A percentile compares a stretch with the other conserved stretches of the same genome.
These are phyloP conservation scores for Thera obeliscata DNA, from an alignment of 2,888 invertebrate species.

Conservation along the genomic window DNA sequence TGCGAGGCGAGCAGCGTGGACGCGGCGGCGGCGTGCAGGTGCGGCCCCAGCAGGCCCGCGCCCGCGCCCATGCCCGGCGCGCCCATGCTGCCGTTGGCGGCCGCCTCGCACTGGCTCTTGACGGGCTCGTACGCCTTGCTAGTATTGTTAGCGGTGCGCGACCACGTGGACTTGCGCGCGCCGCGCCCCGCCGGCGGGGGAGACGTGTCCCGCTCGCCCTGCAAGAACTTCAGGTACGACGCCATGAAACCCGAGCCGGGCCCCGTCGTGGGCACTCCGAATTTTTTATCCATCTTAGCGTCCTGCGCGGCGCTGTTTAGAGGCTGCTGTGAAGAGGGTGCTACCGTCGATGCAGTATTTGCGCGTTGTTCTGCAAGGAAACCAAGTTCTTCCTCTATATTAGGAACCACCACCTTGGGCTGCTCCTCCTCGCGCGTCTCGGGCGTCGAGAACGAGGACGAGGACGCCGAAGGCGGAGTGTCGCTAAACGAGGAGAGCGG, in stretches of 20 bases:
- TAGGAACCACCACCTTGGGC: slow-evolving; percentile 94
- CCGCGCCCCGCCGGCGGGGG: slow-evolving; percentile 89
- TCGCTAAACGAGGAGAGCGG: slow-evolving; percentile 85
- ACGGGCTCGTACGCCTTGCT: slow-evolving; percentile 70
- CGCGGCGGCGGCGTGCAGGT: slow-evolving; percentile 67
- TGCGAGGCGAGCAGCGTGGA: slow-evolving; percentile 65
- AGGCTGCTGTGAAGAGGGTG: slow-evolving; percentile 81
- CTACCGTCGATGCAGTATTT: slow-evolving; percentile 80
- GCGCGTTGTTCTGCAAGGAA: slow-evolving; percentile 88
- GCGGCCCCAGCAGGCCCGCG: slow-evolving; percentile 68
- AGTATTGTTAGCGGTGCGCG: slow-evolving; percentile 76
- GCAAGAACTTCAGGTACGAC: slow-evolving; percentile 93
- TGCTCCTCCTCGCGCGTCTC: slow-evolving; percentile 87
- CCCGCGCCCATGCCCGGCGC: slow-evolving; percentile 66
- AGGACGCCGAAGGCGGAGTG: slow-evolving; percentile 84
- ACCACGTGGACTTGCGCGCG: slow-evolving; percentile 88
- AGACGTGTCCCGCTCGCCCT: slow-evolving; percentile 92
- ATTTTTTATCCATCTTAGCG: slow-evolving; percentile 86
- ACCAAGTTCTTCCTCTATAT: slow-evolving; percentile 94
- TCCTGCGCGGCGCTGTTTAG: slow-evolving; percentile 78
- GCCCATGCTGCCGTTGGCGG: slow-evolving; percentile 73
- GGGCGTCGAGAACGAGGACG: slow-evolving; percentile 82
- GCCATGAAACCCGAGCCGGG: slow-evolving; percentile 93
- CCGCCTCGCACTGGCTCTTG: slow-evolving; percentile 70
- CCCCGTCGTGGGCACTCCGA: slow-evolving; percentile 83